Evolutionary conservation across 2,113 vertebrate genomes (phyloP).

Genomic region (Trogon surrucura): DNA sequence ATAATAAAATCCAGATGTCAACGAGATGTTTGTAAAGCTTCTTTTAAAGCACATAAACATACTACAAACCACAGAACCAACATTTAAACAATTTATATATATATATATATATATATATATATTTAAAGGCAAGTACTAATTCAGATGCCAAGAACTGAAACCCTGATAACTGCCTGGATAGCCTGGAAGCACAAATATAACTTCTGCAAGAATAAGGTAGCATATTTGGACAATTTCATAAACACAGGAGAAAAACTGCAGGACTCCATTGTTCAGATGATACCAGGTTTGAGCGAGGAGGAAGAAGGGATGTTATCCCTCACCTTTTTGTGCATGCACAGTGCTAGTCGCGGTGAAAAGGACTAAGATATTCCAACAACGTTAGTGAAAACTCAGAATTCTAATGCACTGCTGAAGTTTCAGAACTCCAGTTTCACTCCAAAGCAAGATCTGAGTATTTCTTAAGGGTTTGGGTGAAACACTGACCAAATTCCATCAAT

Average conservation of each 20-base stretch:
- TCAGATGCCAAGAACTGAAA: not conserved
- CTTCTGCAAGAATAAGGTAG: not conserved
- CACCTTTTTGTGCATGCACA: not conserved
- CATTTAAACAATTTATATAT: not conserved
- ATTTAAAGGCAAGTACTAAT: not conserved
- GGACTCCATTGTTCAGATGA: not conserved
- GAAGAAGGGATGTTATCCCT: not conserved
- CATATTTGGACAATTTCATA: not conserved
- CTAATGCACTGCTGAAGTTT: not conserved
- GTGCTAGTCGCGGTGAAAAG: not conserved
- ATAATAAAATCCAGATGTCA: constrained; percentile 50
- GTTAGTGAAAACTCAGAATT: not conserved
- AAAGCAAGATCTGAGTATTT: not conserved
- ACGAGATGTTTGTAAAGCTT: constrained; percentile 7
- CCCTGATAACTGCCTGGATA: not conserved
- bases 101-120: not conserved
- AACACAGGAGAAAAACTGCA: not conserved
- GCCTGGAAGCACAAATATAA: not conserved
- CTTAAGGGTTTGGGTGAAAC: not conserved
- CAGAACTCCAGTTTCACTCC: not conserved
- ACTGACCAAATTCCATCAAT: not conserved
- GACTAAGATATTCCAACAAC: not conserved
- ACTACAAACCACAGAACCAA: not conserved
- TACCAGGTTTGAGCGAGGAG: not conserved
- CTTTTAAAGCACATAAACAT: not conserved